Evolutionary conservation across 2,797 vertebrate genomes (phyloP).

Genomic region (Thripadectes ignobilis): DNA sequence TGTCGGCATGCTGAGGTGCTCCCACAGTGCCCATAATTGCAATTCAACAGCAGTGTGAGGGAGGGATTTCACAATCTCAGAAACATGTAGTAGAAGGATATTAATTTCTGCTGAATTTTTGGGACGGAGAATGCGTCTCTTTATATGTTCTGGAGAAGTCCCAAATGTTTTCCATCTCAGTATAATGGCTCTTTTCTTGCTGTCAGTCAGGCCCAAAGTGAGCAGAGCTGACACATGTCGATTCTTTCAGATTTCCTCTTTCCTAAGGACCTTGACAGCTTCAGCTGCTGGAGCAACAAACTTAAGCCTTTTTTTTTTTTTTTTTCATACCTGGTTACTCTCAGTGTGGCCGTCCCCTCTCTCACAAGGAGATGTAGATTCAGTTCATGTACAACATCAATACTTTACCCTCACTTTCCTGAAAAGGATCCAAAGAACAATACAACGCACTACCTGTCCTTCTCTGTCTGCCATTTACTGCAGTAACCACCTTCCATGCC

Average conservation of each 20-base stretch:
- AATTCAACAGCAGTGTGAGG: neutral
- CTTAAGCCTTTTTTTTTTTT: neutral
- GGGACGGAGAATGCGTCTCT: neutral
- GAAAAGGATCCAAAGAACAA: neutral
- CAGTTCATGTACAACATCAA: neutral
- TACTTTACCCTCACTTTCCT: neutral
- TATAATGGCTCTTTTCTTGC: neutral
- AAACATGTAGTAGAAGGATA: neutral
- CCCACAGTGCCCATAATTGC: neutral
- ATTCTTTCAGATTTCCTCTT: neutral
- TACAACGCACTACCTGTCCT: neutral
- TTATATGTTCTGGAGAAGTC: neutral
- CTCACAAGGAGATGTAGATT: neutral
- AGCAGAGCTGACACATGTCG: conserved; percentile 10
- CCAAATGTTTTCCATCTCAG: neutral
- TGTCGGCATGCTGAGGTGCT: neutral
- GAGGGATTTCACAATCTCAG: neutral
- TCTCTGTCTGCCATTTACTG: neutral
- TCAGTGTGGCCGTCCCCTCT: neutral
- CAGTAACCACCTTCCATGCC: neutral
- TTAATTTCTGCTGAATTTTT: neutral
- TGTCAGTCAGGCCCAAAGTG: conserved; percentile 33
- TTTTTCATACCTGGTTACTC: neutral
- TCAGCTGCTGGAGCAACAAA: neutral
- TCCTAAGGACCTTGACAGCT: conserved; percentile 8